Evolutionary conservation across 1,140 invertebrate genomes (phyloP), one percentile per base, ranked within the genome.

Genomic region (Danaus melanippus): DNA sequence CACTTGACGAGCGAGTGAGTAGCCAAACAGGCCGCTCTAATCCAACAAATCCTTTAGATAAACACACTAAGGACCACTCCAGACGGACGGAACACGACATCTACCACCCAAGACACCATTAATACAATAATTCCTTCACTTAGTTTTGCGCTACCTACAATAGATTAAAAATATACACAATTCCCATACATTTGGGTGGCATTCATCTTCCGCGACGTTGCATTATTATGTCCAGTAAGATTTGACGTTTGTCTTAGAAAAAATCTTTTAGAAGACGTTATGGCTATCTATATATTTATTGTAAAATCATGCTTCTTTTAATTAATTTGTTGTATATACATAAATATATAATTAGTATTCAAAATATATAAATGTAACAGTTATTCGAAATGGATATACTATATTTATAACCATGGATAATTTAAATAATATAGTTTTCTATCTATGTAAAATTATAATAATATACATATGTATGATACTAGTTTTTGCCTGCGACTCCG

Each of bases 11-110:
- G 60, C 58, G 10, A 41, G 47, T 48, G 49, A 55, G 47, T 48
- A 50, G 49, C 49, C 53, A 42, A 51, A 41, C 42, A 53, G 47
- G 17, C 40, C 12, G 46, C 15, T n/a, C 21, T 69, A 71, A 77
- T 74, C 72, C 56, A 42, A 15, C 53, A 74, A 79, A 79, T 79
- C 74, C 66, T 66, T 74, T 75, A 71, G 70, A 67, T 71, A 79
- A 75, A 78, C 72, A 74, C 57, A 49, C 50, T 50, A 69, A 67
- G 49, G 52, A 60, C 64, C 71, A 64, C 68, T 74, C 58, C 56
- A 72, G 52, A 39, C 11, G 40, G 58, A 61, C 55, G 46, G 49
- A 54, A 43, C 47, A 43, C 45, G 42, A 48, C 46, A 51, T 46
- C 56, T 56, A 56, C 72, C 74, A 76, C 74, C 71, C 69, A 76